Percentiles rank a stretch among this genome's conserved stretches.
Conservation (phyloP, 2,113 vertebrate species). For the Silurus asotus region DNA sequence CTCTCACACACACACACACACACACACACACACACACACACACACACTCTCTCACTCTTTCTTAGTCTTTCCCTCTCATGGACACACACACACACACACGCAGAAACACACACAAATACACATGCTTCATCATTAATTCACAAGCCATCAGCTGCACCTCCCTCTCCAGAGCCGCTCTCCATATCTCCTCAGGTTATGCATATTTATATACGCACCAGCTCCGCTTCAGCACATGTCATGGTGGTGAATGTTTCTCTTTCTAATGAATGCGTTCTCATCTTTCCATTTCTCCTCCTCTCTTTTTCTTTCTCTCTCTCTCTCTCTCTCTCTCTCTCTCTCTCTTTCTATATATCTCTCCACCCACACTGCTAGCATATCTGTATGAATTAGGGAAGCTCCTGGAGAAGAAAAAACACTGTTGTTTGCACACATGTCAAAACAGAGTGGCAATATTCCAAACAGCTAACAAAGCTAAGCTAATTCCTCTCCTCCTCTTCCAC, state of each 20-base stretch:
- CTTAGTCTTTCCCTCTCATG: conserved; percentile 18
- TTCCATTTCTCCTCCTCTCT: conserved; percentile 51
- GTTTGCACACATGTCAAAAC: neutral
- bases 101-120: conserved; percentile 40
- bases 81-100: conserved; percentile 12
- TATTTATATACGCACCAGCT: conserved; percentile 72
- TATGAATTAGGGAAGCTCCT: conserved; percentile 52
- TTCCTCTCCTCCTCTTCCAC: conserved; percentile 61
- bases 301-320: conserved; percentile 18
- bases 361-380: conserved; percentile 10
- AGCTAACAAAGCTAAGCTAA: conserved; percentile 49
- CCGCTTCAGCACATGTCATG: conserved; percentile 71
- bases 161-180: conserved; percentile 68
- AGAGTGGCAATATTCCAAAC: conserved; percentile 8
- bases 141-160: conserved; percentile 67
- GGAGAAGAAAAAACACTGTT: conserved; percentile 1
- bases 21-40: conserved; percentile 42
- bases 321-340: conserved; percentile 55
- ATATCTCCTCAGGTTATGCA: conserved; percentile 72
- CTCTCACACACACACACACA: conserved; percentile 16
- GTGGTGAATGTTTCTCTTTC: conserved; percentile 69
- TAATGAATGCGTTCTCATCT: conserved; percentile 67
- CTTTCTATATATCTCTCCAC: conserved; percentile 18
- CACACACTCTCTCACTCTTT: neutral
- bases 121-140: conserved; percentile 75